Conservation (phyloP, 2,888 invertebrate genomes). For the Mamestra brassicae region DNA sequence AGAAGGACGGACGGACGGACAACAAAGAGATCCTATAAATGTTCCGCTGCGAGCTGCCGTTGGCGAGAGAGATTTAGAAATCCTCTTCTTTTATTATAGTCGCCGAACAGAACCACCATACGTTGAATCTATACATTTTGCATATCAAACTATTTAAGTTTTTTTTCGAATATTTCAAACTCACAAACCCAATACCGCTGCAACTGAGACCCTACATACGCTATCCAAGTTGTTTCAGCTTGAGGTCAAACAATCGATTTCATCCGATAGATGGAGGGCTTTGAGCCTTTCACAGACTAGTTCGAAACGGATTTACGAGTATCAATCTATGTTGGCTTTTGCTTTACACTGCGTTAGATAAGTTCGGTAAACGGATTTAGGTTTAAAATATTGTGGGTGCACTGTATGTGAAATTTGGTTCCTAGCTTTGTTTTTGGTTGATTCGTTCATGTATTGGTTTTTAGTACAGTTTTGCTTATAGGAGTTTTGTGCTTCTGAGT, state of each 20-base stretch:
- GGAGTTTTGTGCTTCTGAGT: neutral
- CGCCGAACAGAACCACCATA: too few relatives aligned
- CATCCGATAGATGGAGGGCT: slow-evolving; percentile 60
- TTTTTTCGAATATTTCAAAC: neutral
- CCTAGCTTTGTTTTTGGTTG: slow-evolving; percentile 7
- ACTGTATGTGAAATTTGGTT: neutral
- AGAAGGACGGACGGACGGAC: too few relatives aligned
- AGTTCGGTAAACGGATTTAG: slow-evolving; percentile 30
- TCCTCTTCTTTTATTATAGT: too few relatives aligned
- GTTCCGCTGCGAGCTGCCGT: too few relatives aligned
- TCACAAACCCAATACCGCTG: slow-evolving; percentile 21
- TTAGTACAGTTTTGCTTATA: neutral
- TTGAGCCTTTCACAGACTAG: slow-evolving; percentile 66
- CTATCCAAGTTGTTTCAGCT: slow-evolving; percentile 65
- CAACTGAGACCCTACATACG: slow-evolving; percentile 41
- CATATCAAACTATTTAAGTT: too few relatives aligned
- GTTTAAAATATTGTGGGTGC: slow-evolving; percentile 17
- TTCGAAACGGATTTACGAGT: slow-evolving; percentile 66
- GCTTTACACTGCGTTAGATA: slow-evolving; percentile 55
- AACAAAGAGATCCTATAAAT: too few relatives aligned
- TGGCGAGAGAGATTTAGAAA: too few relatives aligned
- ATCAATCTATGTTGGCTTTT: slow-evolving; percentile 65
- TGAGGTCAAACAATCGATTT: slow-evolving; percentile 74
- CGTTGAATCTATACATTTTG: too few relatives aligned
- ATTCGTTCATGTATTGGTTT: neutral